Evolutionary conservation across 64 coral and sea anemone species (phyloP).

Genomic region (Porites australiensis): DNA sequence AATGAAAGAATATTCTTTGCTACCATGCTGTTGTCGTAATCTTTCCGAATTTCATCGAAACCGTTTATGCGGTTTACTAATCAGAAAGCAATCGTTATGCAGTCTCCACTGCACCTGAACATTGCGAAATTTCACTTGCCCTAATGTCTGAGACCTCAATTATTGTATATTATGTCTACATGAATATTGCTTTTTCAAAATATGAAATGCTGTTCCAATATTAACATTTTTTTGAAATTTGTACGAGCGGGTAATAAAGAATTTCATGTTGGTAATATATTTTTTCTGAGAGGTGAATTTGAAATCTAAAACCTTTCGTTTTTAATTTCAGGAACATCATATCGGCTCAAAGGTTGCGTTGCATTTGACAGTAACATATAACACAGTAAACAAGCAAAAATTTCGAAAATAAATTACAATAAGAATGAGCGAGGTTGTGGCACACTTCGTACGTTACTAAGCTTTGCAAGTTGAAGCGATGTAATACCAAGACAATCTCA

Average conservation of each 20-base stretch:
- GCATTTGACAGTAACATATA: no score
- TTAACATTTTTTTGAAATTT: neutral
- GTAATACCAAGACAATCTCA: no score
- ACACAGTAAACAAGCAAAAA: no score
- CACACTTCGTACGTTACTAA: no score
- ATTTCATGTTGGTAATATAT: neutral
- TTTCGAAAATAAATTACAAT: no score
- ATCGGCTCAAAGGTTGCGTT: no score
- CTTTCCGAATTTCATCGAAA: neutral
- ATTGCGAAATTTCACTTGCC: neutral
- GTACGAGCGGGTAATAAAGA: conserved; percentile 13
- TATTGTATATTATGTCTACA: neutral
- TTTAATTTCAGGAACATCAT: no score
- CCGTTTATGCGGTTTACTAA: neutral
- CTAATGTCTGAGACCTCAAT: neutral
- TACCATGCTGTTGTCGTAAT: neutral
- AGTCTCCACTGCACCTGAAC: neutral
- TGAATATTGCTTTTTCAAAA: neutral
- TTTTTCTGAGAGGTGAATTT: neutral
- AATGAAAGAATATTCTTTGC: no score
- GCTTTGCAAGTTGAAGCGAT: no score
- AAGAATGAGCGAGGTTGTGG: no score
- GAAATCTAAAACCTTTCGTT: no score
- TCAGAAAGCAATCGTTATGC: neutral
- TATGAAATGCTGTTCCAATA: neutral